phyloP scores from a whole-genome alignment of 2,113 vertebrate species.

The Turdus rufiventris region DNA sequence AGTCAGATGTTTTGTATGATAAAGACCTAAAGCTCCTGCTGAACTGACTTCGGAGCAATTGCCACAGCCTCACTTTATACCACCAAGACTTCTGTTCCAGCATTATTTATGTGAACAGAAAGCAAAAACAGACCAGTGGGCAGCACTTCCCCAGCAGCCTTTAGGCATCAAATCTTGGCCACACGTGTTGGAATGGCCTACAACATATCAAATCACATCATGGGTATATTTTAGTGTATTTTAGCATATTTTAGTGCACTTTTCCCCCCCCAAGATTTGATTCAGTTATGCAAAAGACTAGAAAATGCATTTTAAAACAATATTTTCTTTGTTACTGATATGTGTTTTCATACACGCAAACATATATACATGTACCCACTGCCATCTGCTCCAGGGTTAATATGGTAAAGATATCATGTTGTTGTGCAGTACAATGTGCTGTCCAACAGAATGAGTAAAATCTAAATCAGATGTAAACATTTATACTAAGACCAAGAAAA shows the following conservation, averaged over 20 bases:
- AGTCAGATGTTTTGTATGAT: neutral
- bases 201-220: neutral
- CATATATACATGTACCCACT: neutral
- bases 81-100: neutral
- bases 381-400: neutral
- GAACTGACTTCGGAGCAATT: neutral
- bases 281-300: neutral
- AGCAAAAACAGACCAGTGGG: neutral
- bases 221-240: neutral
- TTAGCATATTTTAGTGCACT: neutral
- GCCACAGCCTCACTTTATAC: neutral
- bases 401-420: neutral
- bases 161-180: neutral
- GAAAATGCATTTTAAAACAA: neutral
- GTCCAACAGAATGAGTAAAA: neutral
- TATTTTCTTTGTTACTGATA: neutral
- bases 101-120: neutral
- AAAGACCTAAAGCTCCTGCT: neutral
- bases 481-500: neutral
- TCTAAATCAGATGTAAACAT: neutral
- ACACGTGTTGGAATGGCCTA: neutral
- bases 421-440: neutral
- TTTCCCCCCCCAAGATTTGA: rapidly evolving
- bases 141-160: neutral
- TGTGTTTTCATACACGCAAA: neutral